Base-by-base conservation (phyloP, 2,888 invertebrate genomes). In the Lumbricus terrestris region DNA sequence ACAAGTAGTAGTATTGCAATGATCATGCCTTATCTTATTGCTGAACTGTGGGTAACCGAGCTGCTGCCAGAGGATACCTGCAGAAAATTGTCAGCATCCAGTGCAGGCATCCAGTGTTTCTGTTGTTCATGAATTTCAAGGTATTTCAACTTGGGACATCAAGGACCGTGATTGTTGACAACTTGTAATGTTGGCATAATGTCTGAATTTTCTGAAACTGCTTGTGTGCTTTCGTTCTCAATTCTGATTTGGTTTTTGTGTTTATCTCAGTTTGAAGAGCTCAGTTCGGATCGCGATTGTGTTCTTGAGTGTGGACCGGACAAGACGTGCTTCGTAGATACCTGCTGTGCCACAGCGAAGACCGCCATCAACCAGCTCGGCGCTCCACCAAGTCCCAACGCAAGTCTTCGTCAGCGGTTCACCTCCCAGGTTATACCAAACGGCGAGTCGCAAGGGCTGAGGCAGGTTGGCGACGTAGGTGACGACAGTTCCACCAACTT, bases 251-350 rank as follows among this genome's bases (percentile, higher is more conserved):
- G n/a, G n/a, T n/a, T n/a, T n/a, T n/a, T n/a, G n/a, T n/a, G 8
- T 83, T 38, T 89, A 23, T 90, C 34, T 34, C 91, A 92, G 92
- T 91, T 90, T 90, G 92, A 92, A 82, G 92, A 92, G 38, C 37
- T 90, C 29, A 83, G 89, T 42, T 89, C 91, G 11, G 92, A 91
- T 29, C 91, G 92, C 20, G 93, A 93, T 90, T 94, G 94, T 92
- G 92, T 92, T 13, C 90, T 94, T 37, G 94, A 93, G 38, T 94
- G 94, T 92, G 93, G 93, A 5, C 94, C 94, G 18, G 93, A 93
- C 82, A 93, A 93, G 91, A 92, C 90, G 0, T 95, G 95, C 91
- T 93, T 92, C 90, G 90, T 92, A 0, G 93, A 94, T 91, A 94
- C 94, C 0, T 95, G 95, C 91, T 95, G 95, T 91, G 92, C 90